A percentile compares a stretch with the other conserved stretches of the same genome.
Conservation (phyloP, 2,797 vertebrate species). For the Centroberyx gerrardi region DNA sequence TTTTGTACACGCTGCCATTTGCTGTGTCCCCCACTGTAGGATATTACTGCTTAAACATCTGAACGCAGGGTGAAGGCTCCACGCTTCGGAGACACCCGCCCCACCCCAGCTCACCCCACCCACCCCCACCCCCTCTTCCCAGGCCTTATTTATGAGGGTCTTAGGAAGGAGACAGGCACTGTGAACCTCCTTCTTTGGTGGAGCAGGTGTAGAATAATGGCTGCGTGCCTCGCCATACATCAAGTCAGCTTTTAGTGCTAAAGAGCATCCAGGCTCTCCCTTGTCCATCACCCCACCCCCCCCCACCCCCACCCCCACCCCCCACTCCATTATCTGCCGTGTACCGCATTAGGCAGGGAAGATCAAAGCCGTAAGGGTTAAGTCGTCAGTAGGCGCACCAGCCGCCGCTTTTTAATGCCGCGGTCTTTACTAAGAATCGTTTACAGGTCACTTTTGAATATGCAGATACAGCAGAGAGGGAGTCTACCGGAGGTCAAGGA, state of each 20-base stretch:
- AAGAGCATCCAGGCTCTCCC: slow-evolving; percentile 61
- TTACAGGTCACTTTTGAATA: slow-evolving; percentile 71
- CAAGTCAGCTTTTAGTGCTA: slow-evolving; percentile 77
- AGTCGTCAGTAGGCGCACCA: slow-evolving; percentile 39
- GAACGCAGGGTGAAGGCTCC: slow-evolving; percentile 47
- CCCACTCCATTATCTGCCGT: slow-evolving; percentile 59
- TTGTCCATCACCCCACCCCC: slow-evolving; percentile 44
- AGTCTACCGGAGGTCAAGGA: slow-evolving; percentile 74
- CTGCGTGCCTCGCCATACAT: slow-evolving; percentile 61
- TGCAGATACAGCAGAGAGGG: slow-evolving; percentile 44
- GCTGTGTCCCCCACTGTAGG: slow-evolving; percentile 25
- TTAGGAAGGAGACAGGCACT: slow-evolving; percentile 45
- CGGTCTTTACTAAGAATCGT: slow-evolving; percentile 27
- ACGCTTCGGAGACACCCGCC: slow-evolving; percentile 39
- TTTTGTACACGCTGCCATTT: slow-evolving; percentile 37
- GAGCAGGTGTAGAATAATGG: slow-evolving; percentile 77
- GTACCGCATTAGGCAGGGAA: slow-evolving; percentile 16
- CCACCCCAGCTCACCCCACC: slow-evolving; percentile 13
- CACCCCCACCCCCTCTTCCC: slow-evolving; percentile 3
- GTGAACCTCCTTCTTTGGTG: slow-evolving; percentile 40
- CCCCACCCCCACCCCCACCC: slow-evolving; percentile 8
- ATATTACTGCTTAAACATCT: slow-evolving; percentile 43
- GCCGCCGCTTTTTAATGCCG: slow-evolving; percentile 37
- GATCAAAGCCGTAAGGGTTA: slow-evolving; percentile 67
- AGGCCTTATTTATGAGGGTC: slow-evolving; percentile 72